Conservation (phyloP, 1,140 invertebrate species). For the Panagrolaimus sp. region DNA sequence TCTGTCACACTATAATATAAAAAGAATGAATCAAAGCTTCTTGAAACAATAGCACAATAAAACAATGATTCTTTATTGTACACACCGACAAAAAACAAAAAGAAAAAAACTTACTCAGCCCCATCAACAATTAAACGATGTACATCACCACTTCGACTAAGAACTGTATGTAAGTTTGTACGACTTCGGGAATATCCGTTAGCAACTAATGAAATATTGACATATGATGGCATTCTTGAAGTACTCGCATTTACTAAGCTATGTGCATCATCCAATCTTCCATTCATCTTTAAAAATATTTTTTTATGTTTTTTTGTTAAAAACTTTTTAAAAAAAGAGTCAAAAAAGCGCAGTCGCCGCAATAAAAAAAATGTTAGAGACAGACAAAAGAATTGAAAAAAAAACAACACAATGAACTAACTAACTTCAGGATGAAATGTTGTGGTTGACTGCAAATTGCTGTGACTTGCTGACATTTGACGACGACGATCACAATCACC, state of each 20-base stretch:
- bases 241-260: neutral
- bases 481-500: neutral
- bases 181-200: conserved; percentile 10
- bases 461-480: neutral
- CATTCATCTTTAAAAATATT: no score
- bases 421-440: neutral
- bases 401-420: neutral
- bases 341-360: no score
- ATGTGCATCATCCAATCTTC: no score
- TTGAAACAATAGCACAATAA: neutral
- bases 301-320: no score
- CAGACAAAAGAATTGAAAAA: no score
- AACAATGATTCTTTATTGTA: neutral
- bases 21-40: neutral
- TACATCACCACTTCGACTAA: conserved; percentile 5
- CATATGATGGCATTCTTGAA: conserved; percentile 11
- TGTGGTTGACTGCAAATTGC: neutral
- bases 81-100: no score
- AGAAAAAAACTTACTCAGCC: neutral
- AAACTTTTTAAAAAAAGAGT: no score
- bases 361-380: no score
- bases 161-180: conserved; percentile 6
- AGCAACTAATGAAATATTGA: conserved; percentile 2
- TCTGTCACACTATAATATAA: neutral
- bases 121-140: conserved; percentile 6